Conservation (phyloP, 2,797 vertebrate genomes). For the Borostomias antarcticus region DNA sequence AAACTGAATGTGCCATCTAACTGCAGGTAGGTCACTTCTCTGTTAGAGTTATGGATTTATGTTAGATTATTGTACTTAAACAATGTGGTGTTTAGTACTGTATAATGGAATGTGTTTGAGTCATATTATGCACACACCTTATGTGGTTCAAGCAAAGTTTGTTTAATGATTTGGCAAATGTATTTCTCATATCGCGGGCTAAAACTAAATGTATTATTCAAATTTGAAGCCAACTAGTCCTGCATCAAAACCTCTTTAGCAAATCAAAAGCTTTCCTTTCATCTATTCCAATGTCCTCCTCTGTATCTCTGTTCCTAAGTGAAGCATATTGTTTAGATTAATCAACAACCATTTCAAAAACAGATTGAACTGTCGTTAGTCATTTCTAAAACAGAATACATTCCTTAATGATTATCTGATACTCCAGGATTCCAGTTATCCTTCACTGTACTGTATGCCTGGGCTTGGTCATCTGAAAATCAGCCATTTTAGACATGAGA, state of each 20-base stretch:
- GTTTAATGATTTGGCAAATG: background rate
- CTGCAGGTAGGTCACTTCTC: background rate
- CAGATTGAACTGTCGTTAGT: too few relatives aligned
- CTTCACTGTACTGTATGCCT: background rate
- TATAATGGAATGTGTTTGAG: background rate
- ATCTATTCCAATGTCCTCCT: background rate
- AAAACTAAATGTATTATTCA: constrained; percentile 1
- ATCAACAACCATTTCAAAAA: background rate
- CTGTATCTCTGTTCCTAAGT: background rate
- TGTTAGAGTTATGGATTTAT: background rate
- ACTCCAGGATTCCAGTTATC: background rate
- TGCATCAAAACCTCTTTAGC: background rate
- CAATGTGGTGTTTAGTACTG: background rate
- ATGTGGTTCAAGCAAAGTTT: constrained; percentile 1
- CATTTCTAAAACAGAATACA: background rate
- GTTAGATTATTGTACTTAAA: background rate
- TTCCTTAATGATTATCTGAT: background rate
- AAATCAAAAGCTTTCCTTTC: background rate
- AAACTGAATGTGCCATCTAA: constrained; percentile 1
- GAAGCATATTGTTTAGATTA: background rate
- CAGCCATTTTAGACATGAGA: background rate
- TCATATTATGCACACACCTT: background rate
- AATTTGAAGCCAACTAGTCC: constrained; percentile 14
- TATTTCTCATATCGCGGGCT: constrained; percentile 19
- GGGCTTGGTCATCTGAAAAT: background rate